Evolutionary conservation across 2,888 invertebrate genomes (phyloP).

Genomic region (Nymphalis polychloros): DNA sequence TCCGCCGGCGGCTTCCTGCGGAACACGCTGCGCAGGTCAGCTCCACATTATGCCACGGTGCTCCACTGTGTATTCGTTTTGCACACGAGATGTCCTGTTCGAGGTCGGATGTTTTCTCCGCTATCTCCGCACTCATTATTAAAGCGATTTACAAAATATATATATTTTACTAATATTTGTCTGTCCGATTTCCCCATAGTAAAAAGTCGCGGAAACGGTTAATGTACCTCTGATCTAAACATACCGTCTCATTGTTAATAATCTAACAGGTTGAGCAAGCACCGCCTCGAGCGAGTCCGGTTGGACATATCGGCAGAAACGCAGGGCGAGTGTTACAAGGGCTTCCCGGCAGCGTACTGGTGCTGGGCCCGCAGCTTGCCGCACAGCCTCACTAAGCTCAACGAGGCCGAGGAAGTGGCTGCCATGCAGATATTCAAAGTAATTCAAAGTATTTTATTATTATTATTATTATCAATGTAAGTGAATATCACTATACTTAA

Average conservation of each 20-base stretch:
- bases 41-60: no score
- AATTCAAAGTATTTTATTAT: constrained; percentile 3
- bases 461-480: neutral
- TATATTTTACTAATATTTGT: no score
- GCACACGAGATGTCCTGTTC: no score
- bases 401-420: constrained; percentile 92
- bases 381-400: constrained; percentile 91
- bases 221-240: no score
- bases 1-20: constrained; percentile 92
- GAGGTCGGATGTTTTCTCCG: no score
- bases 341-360: constrained; percentile 93
- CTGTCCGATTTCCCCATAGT: neutral
- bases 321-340: constrained; percentile 92
- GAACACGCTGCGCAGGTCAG: constrained; percentile 90
- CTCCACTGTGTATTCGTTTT: no score
- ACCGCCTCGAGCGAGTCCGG: constrained; percentile 87
- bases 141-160: no score
- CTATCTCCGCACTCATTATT: no score
- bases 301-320: constrained; percentile 80
- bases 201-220: no score
- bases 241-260: no score
- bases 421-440: constrained; percentile 93
- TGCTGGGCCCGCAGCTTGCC: constrained; percentile 92
- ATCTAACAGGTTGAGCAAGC: constrained; percentile 85
- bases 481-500: neutral